Base-by-base conservation (phyloP, 92 coral and sea anemone genomes). In the Paragorgia papillata region DNA sequence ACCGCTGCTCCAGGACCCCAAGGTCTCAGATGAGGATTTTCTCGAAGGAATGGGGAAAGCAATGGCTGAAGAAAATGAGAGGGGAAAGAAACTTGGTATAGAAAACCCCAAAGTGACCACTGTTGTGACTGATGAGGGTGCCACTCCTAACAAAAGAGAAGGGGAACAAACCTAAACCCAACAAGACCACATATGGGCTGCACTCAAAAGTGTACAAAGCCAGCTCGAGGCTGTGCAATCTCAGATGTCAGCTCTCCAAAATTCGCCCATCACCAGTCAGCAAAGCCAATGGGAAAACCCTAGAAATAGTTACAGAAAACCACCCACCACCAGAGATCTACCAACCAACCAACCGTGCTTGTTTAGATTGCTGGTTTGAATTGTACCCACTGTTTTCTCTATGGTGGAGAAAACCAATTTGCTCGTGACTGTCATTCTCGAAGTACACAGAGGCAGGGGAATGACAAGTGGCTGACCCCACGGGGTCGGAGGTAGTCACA, bases 401-500 rank as follows among this genome's bases (percentile, higher is more conserved):
- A 51, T 28, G 51, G 73, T 26, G 50, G 50, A 32, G 10, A 10
- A 28, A 34, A 65, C 35, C 73, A 65, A 18, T 51, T 41, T 27
- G 80, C 85, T 0, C 65, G 74, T 37, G 46, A 57, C 20, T 81
- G 63, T 19, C 85, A 70, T 3, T 37, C 60, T 26, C 69, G 22
- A 29, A 39, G n/a, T 30, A 57, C 51, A 32, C 60, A 37, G 31
- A 17, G 0, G 3, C 59, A 51, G 58, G 88, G 84, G 79, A 79
- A 83, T 58, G 60, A 17, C 33, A 53, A 14, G 6, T 40, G 81
- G 75, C 88, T 79, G 69, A 77, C 76, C 44, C 85, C 67, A 40
- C 57, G 75, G 89, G 82, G 58, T 82, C 80, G 85, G 85, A 62
- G 64, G 89, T 85, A 74, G 85, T 73, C 82, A 63, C n/a, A 15